Evolutionary conservation across 2,797 vertebrate species (phyloP), one percentile per base, ranked within the genome.

Genomic region (Diplodus puntazzo): DNA sequence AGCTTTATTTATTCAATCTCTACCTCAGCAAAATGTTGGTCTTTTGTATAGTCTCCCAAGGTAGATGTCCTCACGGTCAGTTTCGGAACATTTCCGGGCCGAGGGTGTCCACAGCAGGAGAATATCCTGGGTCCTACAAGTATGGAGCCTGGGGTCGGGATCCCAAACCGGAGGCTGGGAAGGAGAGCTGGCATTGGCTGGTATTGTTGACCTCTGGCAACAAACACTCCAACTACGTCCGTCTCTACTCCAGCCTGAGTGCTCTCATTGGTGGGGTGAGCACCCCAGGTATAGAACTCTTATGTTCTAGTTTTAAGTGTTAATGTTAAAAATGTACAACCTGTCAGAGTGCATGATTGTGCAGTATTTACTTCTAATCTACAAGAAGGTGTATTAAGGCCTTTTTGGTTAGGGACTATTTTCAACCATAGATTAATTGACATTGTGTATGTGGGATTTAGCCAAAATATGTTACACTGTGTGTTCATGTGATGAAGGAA

Each of bases 121-220:
- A 93, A 55, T 95, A 89, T 50, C 87, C 93, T 1, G 90, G 89
- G 2, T 90, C 90, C 0, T 88, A 86, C 62, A 10, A 62, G 34
- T 95, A 86, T 12, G 95, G 95, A 9, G 89, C 92, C 49, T 96
- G 95, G 95, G 95, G 95, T 55, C 91, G 74, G 48, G 95, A 96
- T 73, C 92, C 94, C 1, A 90, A 89, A 66, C 95, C 95, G 11
- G 85, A 66, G 17, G 45, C 30, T 0, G 95, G 93, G 48, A 94
- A 92, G 58, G 91, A 95, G 84, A 84, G 46, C 58, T 94, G 92
- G 90, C 86, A 95, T 45, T 96, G 95, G 95, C 21, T 91, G 65
- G 93, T 94, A 20, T 75, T 88, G 4, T 0, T 96, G 87, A 93
- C 92, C 12, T 79, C 73, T 49, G 77, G 85, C 80, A 92, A 94